Base-by-base conservation (phyloP, 92 coral and sea anemone genomes). In the Porites lobata region DNA sequence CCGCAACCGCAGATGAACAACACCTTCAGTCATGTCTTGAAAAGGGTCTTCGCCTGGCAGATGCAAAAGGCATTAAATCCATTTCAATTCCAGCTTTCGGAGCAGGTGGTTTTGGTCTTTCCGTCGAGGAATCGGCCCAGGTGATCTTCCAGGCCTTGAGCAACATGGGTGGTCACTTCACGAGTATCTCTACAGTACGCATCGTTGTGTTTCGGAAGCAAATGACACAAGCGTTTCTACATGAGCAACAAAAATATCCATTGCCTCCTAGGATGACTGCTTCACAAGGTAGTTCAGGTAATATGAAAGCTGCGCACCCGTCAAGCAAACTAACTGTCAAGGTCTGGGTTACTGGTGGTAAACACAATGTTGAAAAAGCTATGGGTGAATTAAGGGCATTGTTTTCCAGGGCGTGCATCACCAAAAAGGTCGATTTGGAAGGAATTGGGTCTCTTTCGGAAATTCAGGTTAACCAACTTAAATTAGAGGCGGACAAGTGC, bases 21-120 rank as follows among this genome's bases (percentile, higher is more conserved):
- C 58, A 84, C 2, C 62, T 72, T 7, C 85, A 90, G 65, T 21
- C 20, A 17, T 90, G 80, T 43, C 66, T 90, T 18, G 90, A 77
- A 56, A 50, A 65, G 0, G 77, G 80, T 43, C 65, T 90, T 56
- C 80, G 67, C 1, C 47, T 77, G 65, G 92, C 92, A 11, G 92
- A 90, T 9, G 24, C 53, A 20, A 72, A 26, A 4, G 86, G 71
- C 62, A 76, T 78, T 75, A 56, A 53, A n/a, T 85, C 92, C 69
- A 79, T 90, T 59, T 90, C 90, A 7, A 22, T 90, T 43, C 92
- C 92, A 50, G 92, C 90, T 22, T 9, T 90, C 3, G 92, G 92
- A 21, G 79, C 92, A 3, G 90, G 92, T 56, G 88, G 72, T 14
- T 81, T 81, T 51, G 86, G 86, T 19, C 50, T 87, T 32, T 62